Base-by-base conservation (phyloP, 2,113 vertebrate genomes). In the Mormyrus iriodes region DNA sequence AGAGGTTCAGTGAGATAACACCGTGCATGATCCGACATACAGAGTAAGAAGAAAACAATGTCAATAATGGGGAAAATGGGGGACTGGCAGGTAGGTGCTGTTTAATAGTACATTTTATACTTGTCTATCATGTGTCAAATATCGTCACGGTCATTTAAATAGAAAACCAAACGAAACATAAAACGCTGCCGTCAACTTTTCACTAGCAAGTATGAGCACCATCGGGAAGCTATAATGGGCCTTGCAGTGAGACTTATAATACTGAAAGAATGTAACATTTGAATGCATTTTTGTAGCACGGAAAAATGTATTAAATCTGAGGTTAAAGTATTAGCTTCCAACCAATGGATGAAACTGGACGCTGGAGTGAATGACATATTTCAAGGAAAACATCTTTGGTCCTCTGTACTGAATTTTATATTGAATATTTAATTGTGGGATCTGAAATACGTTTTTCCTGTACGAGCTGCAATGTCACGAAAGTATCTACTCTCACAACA, bases 61-160 rank as follows among this genome's bases (percentile, higher is more conserved):
- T 98, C 98, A 95, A 92, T 99, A 93, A 97, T 98, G 94, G 97
- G 96, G 93, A 97, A 97, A 96, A 98, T 98, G 96, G 97, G 97
- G 91, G 97, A 98, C 93, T 99, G 98, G 98, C 97, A 98, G 98
- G 98, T 98, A 98, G 92, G 95, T 95, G 92, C 24, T 92, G 61
- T 92, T 94, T 93, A 90, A 90, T 93, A 88, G 92, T 85, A 42
- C 15, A 17, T 73, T 65, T 35, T 88, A 10, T 76, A 21, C 53
- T 52, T 85, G 61, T 87, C 84, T 76, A 65, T 46, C 24, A 89
- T 17, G 53, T 85, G n/a, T 69, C 44, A 85, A 49, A 39, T 65
- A 86, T 39, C 39, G 31, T 82, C 42, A 85, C 44, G 88, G 53
- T 61, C 44, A 85, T 69, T 85, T 85, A 89, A 89, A 61, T 10